Conservation (phyloP, 2,113 vertebrate genomes). For the Rhynchomys soricoides region DNA sequence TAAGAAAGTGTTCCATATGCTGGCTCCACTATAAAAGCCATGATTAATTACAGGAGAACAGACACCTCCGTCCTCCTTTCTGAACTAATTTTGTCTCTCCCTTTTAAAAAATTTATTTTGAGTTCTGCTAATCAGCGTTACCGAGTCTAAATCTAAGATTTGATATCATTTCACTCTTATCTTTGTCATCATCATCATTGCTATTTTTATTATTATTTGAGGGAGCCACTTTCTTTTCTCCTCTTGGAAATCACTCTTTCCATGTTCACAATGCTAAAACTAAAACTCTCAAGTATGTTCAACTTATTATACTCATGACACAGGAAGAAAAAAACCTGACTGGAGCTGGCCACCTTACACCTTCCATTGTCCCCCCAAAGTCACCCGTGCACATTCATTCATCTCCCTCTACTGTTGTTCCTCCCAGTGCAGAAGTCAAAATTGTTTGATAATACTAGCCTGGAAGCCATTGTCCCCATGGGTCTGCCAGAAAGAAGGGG, state of each 20-base stretch:
- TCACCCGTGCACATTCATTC: background rate
- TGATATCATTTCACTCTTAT: background rate
- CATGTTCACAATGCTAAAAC: background rate
- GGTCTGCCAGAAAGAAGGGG: background rate
- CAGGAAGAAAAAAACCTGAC: background rate
- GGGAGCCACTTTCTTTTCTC: background rate
- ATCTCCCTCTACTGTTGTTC: background rate
- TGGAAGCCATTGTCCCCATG: background rate
- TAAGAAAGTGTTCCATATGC: conserved; percentile 20
- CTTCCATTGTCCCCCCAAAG: background rate
- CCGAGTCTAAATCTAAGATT: background rate
- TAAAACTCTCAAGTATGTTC: background rate
- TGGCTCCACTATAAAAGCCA: background rate
- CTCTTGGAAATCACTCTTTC: background rate
- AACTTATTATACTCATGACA: background rate
- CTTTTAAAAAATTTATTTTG: conserved; percentile 15
- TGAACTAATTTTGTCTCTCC: conserved; percentile 50
- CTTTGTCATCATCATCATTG: background rate
- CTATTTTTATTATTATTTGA: background rate
- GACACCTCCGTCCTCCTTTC: background rate
- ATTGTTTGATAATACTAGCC: background rate
- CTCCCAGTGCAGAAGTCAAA: background rate
- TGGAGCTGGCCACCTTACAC: background rate
- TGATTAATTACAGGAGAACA: background rate
- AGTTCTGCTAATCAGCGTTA: conserved; percentile 18